Evolutionary conservation across 2,113 vertebrate species (phyloP).

Genomic region (Ailuropoda melanoleuca): DNA sequence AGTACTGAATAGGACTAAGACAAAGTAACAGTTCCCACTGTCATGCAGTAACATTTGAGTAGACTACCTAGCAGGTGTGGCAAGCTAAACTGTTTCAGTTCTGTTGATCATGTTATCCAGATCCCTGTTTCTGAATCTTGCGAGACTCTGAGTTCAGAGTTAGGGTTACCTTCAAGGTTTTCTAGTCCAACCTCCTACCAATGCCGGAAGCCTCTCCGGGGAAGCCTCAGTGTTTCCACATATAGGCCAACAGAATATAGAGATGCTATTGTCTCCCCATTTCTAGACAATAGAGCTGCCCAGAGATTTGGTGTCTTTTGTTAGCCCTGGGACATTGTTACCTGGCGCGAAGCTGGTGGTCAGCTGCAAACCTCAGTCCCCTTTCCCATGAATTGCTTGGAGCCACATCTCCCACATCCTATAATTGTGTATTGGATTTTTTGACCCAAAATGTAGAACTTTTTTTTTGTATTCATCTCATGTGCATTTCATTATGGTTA

Average conservation of each 20-base stretch:
- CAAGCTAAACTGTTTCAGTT: neutral
- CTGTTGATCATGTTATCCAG: too few relatives aligned
- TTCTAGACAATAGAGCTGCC: neutral
- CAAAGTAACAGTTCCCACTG: too few relatives aligned
- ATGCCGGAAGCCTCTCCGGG: neutral
- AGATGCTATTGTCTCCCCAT: neutral
- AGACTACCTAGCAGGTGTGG: neutral
- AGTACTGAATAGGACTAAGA: neutral
- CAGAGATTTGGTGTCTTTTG: neutral
- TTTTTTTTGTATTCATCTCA: neutral
- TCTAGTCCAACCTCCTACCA: neutral
- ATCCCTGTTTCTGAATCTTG: neutral
- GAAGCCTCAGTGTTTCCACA: neutral
- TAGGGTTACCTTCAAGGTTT: neutral
- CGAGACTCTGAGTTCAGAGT: neutral
- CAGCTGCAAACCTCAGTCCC: neutral
- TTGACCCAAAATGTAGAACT: neutral
- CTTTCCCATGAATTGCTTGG: neutral
- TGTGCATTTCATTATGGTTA: constrained; percentile 25
- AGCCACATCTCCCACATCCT: neutral
- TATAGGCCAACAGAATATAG: neutral
- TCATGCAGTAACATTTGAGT: neutral
- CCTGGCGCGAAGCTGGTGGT: neutral
- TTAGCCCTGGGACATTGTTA: neutral
- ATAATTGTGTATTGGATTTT: neutral